Evolutionary conservation across 2,797 vertebrate genomes (phyloP), one percentile per base, ranked within the genome.

Genomic region (Notoglanidium macrostoma): DNA sequence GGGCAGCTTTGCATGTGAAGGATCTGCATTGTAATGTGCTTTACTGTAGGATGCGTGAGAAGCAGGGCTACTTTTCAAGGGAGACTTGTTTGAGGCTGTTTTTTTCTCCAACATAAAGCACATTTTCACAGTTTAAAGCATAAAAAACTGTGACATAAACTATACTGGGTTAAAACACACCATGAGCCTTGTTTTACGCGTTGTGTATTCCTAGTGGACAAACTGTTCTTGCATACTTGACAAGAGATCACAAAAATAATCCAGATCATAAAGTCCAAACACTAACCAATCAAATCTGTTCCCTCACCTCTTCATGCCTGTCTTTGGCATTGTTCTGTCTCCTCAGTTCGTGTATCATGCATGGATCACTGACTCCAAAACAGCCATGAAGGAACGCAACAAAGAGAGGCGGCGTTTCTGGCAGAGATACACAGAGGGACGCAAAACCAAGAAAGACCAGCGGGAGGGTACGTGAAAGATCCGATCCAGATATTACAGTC

Each of bases 341-440:
- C 57, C 81, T 61, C 92, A 99, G 98, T 98, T 98, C 93, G 96
- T 98, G 76, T 99, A 99, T 92, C 98, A 98, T 84, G 97, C 98
- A 88, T 98, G 98, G 98, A 97, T 99, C 83, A 98, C 97, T n/a
- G 97, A 99, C 92, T 98, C 98, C 85, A 97, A 97, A 94, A 98
- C 97, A 55, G 97, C 97, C 0, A 94, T 98, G 87, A 96, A 96
- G 90, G 97, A 97, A 90, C 95, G 96, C 14, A 95, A 90, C 84
- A 97, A 96, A 88, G 97, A 97, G 35, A 97, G 95, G 88, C 95
- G 93, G 54, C 88, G 90, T 59, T 94, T 93, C 59, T 93, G 94
- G 89, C 95, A 95, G 95, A 95, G 90, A 91, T 94, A 89, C 91
- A 94, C 86, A 91, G 89, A 86, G 67, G 87, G 87, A 92, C 91